Base-by-base conservation (phyloP, 1,140 invertebrate species). In the Plutomurus gul region DNA sequence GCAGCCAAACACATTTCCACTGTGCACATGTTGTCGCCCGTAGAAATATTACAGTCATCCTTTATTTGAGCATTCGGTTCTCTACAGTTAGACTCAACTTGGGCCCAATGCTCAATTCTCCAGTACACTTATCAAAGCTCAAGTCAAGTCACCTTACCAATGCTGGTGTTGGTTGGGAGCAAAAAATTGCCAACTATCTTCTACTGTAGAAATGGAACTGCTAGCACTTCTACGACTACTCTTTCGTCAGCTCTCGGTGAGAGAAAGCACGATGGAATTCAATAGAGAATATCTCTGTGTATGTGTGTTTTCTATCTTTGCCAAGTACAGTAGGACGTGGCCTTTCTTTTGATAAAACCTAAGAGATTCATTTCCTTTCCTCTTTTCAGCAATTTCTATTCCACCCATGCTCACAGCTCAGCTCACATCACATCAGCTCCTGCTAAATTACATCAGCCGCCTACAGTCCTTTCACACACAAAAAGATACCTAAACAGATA, bases 321-420 rank as follows among this genome's bases (percentile, higher is more conserved):
- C 47, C 43, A 47, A 47, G 43, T 47, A n/a, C n/a, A n/a, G n/a
- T n/a, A 47, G 6, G 43, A 16, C 43, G 20, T 13, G 16, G 43
- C 47, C n/a, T 51, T 51, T 51, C 18, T 22, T 7, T 51, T 25
- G 18, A 10, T 10, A 25, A 51, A 51, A 51, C n/a, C n/a, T n/a
- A 49, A 65, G 22, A 65, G 56, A 65, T 65, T 51, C 56, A 65
- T 65, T 60, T 65, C 56, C 46, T 49, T 49, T 18, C 46, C 56
- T 65, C 2, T 65, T 56, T 65, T 33, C 56, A 33, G 56, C 27
- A 65, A 30, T 33, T 33, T 65, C 56, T 65, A 65, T 33, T 65
- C 56, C 56, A 36, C 16, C 27, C 56, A 65, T 65, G 56, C 27
- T 65, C 56, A 33, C 56, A 33, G 27, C 56, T 65, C 30, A 30